Conservation (phyloP, 30 jellyfish, hydroid and myxozoan species). For the Phacellophora camtschatica region DNA sequence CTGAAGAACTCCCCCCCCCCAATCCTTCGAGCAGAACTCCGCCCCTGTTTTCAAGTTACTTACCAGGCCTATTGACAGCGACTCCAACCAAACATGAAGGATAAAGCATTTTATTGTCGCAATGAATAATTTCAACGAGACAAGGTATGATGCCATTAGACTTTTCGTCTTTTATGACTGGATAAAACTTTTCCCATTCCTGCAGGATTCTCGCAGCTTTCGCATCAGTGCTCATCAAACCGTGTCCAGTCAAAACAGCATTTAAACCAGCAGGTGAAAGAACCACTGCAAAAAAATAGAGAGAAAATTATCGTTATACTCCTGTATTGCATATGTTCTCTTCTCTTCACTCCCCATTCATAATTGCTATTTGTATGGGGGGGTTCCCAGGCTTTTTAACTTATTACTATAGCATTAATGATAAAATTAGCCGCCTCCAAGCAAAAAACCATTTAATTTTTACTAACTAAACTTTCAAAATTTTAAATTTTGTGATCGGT, state of each 20-base stretch:
- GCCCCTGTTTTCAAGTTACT: neutral
- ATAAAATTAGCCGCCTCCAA: too few relatives aligned
- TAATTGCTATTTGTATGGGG: too few relatives aligned
- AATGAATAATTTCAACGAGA: constrained; percentile 76
- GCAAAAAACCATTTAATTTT: too few relatives aligned
- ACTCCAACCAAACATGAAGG: constrained; percentile 80
- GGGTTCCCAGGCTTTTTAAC: too few relatives aligned
- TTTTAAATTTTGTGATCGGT: too few relatives aligned
- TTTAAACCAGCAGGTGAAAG: constrained; percentile 93
- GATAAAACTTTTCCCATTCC: constrained; percentile 89
- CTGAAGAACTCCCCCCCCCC: too few relatives aligned
- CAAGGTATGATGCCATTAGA: constrained; percentile 56
- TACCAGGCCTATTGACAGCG: constrained; percentile 43
- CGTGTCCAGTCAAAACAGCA: constrained; percentile 84
- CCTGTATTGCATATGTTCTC: too few relatives aligned
- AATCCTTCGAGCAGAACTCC: too few relatives aligned
- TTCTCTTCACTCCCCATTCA: too few relatives aligned
- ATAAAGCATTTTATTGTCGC: constrained; percentile 78
- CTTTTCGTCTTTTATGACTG: constrained; percentile 37
- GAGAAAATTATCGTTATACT: too few relatives aligned
- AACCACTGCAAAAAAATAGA: constrained; percentile 49
- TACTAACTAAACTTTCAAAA: too few relatives aligned
- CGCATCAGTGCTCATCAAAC: constrained; percentile 72
- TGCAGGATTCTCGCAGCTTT: constrained; percentile 63
- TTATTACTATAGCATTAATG: too few relatives aligned